Evolutionary conservation across 2,888 invertebrate species (phyloP).

Genomic region (Andrena bicolor): DNA sequence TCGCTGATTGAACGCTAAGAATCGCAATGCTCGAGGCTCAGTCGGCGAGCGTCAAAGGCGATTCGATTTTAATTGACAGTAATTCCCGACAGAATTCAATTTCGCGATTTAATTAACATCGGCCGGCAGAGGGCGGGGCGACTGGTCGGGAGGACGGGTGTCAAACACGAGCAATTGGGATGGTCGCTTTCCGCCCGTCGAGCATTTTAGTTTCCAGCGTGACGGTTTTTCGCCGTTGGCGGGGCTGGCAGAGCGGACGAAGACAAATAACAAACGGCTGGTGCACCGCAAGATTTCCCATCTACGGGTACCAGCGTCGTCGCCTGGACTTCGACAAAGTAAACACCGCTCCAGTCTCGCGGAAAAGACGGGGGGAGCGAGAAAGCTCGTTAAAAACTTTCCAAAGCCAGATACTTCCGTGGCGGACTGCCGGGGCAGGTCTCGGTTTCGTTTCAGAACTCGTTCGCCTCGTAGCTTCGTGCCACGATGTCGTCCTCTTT

Average conservation of each 20-base stretch:
- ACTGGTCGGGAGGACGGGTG: not conserved
- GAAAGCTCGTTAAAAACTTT: slow-evolving; percentile 77
- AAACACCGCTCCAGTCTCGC: slow-evolving; percentile 63
- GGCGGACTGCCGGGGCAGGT: slow-evolving; percentile 12
- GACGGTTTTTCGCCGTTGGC: slow-evolving; percentile 57
- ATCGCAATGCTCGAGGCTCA: not conserved
- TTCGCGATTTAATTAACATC: slow-evolving; percentile 67
- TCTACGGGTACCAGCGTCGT: slow-evolving; percentile 75
- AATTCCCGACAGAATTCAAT: slow-evolving; percentile 59
- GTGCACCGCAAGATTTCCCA: slow-evolving; percentile 65
- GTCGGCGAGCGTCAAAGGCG: slow-evolving; percentile 30
- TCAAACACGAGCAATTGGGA: slow-evolving; percentile 41
- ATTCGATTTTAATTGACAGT: slow-evolving; percentile 61
- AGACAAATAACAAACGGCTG: slow-evolving; percentile 67
- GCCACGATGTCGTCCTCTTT: slow-evolving; percentile 26
- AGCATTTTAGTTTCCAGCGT: slow-evolving; percentile 59
- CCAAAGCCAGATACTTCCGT: slow-evolving; percentile 69
- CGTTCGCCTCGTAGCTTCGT: slow-evolving; percentile 28
- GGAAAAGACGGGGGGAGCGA: slow-evolving; percentile 66
- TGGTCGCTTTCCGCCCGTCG: slow-evolving; percentile 31
- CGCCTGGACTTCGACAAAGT: slow-evolving; percentile 63
- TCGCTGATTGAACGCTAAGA: slow-evolving; percentile 21
- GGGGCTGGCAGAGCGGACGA: slow-evolving; percentile 35
- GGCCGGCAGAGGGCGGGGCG: not conserved
- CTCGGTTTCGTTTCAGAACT: slow-evolving; percentile 61